Base-by-base conservation (phyloP, 64 coral and sea anemone genomes). In the Orbicella faveolata region DNA sequence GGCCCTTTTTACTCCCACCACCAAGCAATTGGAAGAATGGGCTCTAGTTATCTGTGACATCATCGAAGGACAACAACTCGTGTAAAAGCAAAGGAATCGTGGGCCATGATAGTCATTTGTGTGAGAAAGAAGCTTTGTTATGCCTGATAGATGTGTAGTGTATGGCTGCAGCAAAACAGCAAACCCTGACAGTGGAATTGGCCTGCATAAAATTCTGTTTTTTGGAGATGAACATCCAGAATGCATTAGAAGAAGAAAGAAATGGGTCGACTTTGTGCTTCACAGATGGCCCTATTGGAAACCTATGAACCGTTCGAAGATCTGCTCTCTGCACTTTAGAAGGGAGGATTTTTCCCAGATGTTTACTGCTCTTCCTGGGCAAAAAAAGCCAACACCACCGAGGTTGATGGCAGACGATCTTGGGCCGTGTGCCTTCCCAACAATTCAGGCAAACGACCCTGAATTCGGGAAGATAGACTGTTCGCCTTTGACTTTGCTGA, bases 181-280 rank as follows among this genome's bases (percentile, higher is more conserved):
- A 0, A 16, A 59, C 55, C 55, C 12, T 1, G 11, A 59, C 10
- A 16, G 13, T 1, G 2, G 55, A 11, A 59, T 59, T 16, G 15
- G 55, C 55, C 55, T 59, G 8, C 6, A 59, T 1, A 59, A 9
- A 13, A 55, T 55, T 55, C 53, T 13, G 53, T 55, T 55, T 55
- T 13, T 55, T 8, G 53, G 53, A 13, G 36, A 77, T 14, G 75
- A 77, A 51, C 36, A 10, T 77, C 36, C 36, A 35, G 75, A 51
- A 77, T 77, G 75, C 2, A 2, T 18, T 19, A 77, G 75, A 41
- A 77, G 75, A 77, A 15, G 6, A 35, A 52, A 77, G 37, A 77
- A 41, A 41, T 77, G 75, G 35, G 44, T 77, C 1, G 75, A 77
- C 35, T 77, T 77, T 33, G 75, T 77, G 44, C 75, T 77, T 77